Evolutionary conservation across 1,140 invertebrate species (phyloP).

Genomic region (Anoplolepis gracilipes): DNA sequence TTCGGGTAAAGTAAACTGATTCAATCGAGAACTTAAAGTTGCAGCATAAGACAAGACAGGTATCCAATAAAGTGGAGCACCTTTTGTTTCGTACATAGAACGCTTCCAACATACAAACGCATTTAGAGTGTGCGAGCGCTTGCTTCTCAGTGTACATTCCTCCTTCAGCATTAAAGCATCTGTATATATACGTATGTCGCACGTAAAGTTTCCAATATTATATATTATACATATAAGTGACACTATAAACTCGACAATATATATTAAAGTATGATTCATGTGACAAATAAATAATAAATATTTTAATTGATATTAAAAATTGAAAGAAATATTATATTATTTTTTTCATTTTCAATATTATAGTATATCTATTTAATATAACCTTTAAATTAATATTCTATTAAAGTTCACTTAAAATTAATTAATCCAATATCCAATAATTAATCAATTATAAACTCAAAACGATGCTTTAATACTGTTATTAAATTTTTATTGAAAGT

Average conservation of each 20-base stretch:
- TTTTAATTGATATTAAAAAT: neutral
- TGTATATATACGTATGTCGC: neutral
- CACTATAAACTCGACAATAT: neutral
- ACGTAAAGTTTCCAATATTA: neutral
- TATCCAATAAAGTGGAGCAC: constrained; percentile 20
- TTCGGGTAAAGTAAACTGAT: neutral
- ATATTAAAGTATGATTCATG: neutral
- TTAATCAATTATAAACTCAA: neutral
- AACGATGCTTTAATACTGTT: neutral
- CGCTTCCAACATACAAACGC: neutral
- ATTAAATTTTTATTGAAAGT: neutral
- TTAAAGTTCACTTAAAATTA: neutral
- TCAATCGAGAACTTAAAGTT: constrained; percentile 12
- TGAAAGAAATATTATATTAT: neutral
- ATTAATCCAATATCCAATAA: too few species aligned
- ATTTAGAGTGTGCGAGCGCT: neutral
- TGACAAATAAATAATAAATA: neutral
- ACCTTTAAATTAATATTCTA: neutral
- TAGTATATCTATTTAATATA: neutral
- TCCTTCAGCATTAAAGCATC: neutral
- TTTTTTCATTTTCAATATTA: constrained; percentile 7
- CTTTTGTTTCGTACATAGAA: constrained; percentile 14
- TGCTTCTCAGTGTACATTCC: constrained; percentile 1
- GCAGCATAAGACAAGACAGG: neutral
- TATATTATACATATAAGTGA: neutral